Evolutionary conservation across 2,888 invertebrate species (phyloP).

Genomic region (Drosophila subsilvestris): DNA sequence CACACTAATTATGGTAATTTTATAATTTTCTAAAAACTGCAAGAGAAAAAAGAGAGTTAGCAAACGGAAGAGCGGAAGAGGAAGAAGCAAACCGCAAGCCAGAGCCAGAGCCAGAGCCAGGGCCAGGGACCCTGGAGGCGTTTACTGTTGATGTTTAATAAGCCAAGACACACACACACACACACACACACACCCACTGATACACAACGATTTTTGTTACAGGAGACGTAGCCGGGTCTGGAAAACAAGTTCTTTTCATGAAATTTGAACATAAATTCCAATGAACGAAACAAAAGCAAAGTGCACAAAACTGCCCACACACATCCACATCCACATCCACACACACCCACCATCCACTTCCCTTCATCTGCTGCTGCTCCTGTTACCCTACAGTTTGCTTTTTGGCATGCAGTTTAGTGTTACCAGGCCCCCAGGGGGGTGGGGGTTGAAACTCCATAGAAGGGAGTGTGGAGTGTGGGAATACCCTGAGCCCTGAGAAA

Average conservation of each 20-base stretch:
- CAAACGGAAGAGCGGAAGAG: slow-evolving; percentile 10
- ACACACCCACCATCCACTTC: slow-evolving; percentile 2
- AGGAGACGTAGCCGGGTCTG: slow-evolving; percentile 28
- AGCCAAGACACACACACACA: slow-evolving; percentile 43
- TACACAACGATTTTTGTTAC: slow-evolving; percentile 18
- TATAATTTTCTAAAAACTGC: slow-evolving; percentile 68
- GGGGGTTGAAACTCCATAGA: background rate
- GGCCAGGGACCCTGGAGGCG: slow-evolving; percentile 53
- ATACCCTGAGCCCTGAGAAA: slow-evolving; percentile 44
- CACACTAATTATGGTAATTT: slow-evolving; percentile 73
- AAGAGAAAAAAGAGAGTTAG: slow-evolving; percentile 18
- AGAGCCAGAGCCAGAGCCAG: slow-evolving; percentile 11
- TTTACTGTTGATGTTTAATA: slow-evolving; percentile 73
- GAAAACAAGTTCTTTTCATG: slow-evolving; percentile 73
- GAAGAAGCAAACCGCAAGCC: slow-evolving; percentile 36
- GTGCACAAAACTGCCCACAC: slow-evolving; percentile 56
- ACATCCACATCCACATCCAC: slow-evolving; percentile 18
- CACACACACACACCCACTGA: slow-evolving; percentile 27
- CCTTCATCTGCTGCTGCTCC: slow-evolving; percentile 6
- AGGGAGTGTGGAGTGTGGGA: slow-evolving; percentile 4
- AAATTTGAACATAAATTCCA: slow-evolving; percentile 75
- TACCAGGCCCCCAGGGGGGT: slow-evolving; percentile 57
- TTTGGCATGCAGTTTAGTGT: slow-evolving; percentile 67
- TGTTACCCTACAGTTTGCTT: slow-evolving; percentile 30
- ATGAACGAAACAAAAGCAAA: slow-evolving; percentile 72